Base-by-base conservation (phyloP, 2,797 vertebrate species). In the Podarcis siculus region DNA sequence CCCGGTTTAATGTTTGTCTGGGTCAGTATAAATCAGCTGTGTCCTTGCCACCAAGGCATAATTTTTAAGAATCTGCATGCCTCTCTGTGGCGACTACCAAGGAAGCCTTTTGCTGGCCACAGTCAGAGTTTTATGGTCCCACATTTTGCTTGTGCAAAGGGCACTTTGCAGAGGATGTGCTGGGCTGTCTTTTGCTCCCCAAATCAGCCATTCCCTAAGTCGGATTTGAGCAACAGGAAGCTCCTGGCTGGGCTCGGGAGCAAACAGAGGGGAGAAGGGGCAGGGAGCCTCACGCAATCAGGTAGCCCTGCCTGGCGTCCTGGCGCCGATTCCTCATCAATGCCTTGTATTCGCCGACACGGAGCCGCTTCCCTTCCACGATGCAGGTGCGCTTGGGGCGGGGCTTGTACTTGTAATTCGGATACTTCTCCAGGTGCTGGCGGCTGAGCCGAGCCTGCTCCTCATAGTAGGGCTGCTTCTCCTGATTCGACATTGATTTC, bases 401-500 rank as follows among this genome's bases (percentile, higher is more conserved):
- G 0, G 99, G 99, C 42, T 99, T 99, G 97, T 99, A 99, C 91
- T 99, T 99, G 93, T 99, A 99, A 93, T 99, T 98, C 0, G 99
- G 99, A 91, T 99, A 99, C 35, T 98, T 98, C 96, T 99, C 99
- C 97, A 99, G 96, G 94, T 99, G 99, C 95, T 99, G 98, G 87
- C 98, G 95, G 96, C 99, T 99, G 94, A 99, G 97, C 90, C 99
- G 93, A 0, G 99, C 99, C 96, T 99, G 99, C 93, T 99, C 99
- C 92, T 99, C 99, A 0, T 99, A 99, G 96, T 99, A 99, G 0
- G 99, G 99, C 96, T 99, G 99, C 96, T 99, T 99, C 97, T 99
- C 99, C 95, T 99, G 98, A 96, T 99, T 99, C 12, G 97, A 98
- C 99, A 99, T 99, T 91, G 98, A 97, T 92, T 99, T 99, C 99